Conservation (phyloP, 2,888 invertebrate species). For the Catocala nupta region DNA sequence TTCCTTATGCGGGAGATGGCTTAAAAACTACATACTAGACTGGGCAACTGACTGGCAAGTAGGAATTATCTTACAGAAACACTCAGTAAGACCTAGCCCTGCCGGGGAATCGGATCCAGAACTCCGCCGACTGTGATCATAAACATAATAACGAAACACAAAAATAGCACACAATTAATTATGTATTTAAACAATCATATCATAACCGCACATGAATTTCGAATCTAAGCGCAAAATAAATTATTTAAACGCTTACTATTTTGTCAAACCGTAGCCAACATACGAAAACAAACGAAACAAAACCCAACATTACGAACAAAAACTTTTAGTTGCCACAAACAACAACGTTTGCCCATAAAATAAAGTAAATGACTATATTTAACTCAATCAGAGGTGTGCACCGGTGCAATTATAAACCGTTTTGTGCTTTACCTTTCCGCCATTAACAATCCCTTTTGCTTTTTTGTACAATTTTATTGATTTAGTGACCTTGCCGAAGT, state of each 20-base stretch:
- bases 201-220: too few species aligned
- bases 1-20: too few species aligned
- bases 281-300: slow-evolving; percentile 8
- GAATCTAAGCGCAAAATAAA: too few species aligned
- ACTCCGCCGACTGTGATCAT: too few species aligned
- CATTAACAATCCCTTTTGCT: slow-evolving; percentile 38
- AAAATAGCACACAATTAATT: too few species aligned
- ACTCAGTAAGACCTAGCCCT: too few species aligned
- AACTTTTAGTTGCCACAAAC: slow-evolving; percentile 32
- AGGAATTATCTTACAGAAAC: too few species aligned
- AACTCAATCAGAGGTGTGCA: slow-evolving; percentile 60
- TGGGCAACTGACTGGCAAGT: too few species aligned
- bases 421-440: slow-evolving; percentile 64
- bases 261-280: background rate
- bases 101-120: too few species aligned
- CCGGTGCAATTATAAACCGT: slow-evolving; percentile 67
- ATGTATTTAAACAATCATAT: too few species aligned
- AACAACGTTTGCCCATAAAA: slow-evolving; percentile 55
- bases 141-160: too few species aligned
- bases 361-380: slow-evolving; percentile 65
- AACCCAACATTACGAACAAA: slow-evolving; percentile 15
- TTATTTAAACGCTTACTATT: background rate
- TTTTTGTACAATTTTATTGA: slow-evolving; percentile 45
- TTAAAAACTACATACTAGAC: too few species aligned
- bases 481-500: slow-evolving; percentile 31